Base-by-base conservation (phyloP, 2,113 vertebrate species). In the Cromileptes altivelis region DNA sequence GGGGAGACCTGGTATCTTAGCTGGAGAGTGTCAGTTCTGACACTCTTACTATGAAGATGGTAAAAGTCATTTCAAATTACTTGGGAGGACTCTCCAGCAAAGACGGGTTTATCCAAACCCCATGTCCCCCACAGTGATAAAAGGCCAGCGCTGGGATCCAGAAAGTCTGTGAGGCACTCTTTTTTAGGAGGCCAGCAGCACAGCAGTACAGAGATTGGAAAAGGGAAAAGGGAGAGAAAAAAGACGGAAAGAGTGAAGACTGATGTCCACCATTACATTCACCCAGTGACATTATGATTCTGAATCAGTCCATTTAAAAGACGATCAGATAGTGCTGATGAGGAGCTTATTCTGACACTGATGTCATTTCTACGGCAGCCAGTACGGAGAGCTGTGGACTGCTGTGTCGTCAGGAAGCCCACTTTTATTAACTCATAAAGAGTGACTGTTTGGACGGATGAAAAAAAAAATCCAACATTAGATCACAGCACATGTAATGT, bases 241-340 rank as follows among this genome's bases (percentile, higher is more conserved):
- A 64, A n/a, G 6, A 23, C 23, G 8, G 21, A 12, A 37, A 15
- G 62, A 64, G 42, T 37, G 40, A 45, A 25, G 37, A 45, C 21
- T 17, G 40, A 64, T 64, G 40, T 45, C 21, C 37, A 64, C 21
- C 21, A 45, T 64, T 23, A 64, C 40, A 8, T 21, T 8, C 21
- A 45, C 37, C 42, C 40, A 64, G 37, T 45, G 30, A 64, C 37
- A 64, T 64, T 64, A 45, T 6, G 21, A 64, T 64, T 42, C 42
- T 21, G 62, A 64, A 64, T 42, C 61, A 64, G 37, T n/a, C 61
- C 61, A 42, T 64, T 64, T 64, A n/a, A 64, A 21, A 64, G 37
- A 42, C 11, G 21, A 42, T 64, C 62, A 45, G 37, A 14, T 23
- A 42, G 21, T 64, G 62, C 62, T 45, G 62, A 45, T 64, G 62